Evolutionary conservation across 1,140 invertebrate genomes (phyloP), one percentile per base, ranked within the genome.

Genomic region (Ostrea denselamellosa): DNA sequence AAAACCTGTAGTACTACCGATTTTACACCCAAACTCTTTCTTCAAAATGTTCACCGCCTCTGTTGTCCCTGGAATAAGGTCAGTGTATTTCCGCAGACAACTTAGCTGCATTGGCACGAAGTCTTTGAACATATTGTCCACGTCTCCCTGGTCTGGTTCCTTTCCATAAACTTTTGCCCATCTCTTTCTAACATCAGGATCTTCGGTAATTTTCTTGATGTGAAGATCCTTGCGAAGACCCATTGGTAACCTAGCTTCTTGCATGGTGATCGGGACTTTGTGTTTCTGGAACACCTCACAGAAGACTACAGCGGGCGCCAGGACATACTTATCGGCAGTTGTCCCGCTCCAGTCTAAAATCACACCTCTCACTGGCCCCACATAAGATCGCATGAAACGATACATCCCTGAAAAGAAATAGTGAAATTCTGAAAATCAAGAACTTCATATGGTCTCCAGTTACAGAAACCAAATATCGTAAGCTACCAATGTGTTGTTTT

Each of bases 341-440:
- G 94, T 94, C 5, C 94, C 93, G 85, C 93, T 93, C 94, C 94
- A 94, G 90, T 94, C 94, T 87, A 94, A 88, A 83, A 94, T 93
- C 52, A 90, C 90, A 0, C 92, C 94, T 85, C 92, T 92, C 34
- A 93, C 90, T 9, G 90, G 90, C 0, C 94, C 94, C 10, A 90
- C 77, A 65, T 94, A 94, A 17, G 68, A 81, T 5, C 93, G 87
- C 4, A 89, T 9, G 65, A 88, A 93, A 12, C 92, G 91, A 34
- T 83, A 83, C 52, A n/a, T 34, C 19, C 82, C 82, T 83, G 68
- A 77, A 77, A 77, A 77, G 68, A 77, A 22, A 34, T 5, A 34
- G 12, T 28, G 1, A 0, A 34, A 14, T 77, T 77, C 12, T 58
- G 56, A 58, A 58, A 58, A n/a, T n/a, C n/a, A n/a, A n/a, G n/a